Percentiles rank a stretch among this genome's conserved stretches.
Evolutionary conservation across 92 coral and sea anemone genomes (phyloP).

Genomic region (Umimayanthus kanabou): DNA sequence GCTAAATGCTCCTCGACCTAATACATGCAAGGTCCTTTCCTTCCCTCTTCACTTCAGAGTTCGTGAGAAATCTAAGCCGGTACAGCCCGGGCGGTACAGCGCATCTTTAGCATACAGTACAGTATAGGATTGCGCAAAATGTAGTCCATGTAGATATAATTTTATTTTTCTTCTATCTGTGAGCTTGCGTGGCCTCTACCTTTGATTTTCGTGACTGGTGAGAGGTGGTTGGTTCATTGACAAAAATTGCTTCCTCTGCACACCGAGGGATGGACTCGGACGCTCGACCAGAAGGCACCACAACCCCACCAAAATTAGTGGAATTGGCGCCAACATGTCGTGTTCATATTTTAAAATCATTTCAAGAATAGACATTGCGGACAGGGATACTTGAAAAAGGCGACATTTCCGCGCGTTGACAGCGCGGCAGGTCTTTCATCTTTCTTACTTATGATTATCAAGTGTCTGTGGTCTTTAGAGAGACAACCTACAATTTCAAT

Average conservation of each 20-base stretch:
- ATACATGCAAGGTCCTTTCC: neutral
- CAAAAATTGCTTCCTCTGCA: slow-evolving; percentile 23
- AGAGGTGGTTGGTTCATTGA: slow-evolving; percentile 18
- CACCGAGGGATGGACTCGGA: slow-evolving; percentile 11
- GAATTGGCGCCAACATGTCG: slow-evolving; percentile 40
- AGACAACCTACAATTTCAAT: slow-evolving; percentile 64
- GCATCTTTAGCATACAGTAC: neutral
- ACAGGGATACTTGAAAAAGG: slow-evolving; percentile 71
- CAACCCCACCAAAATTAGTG: slow-evolving; percentile 38
- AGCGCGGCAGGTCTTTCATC: slow-evolving; percentile 81
- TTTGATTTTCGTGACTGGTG: slow-evolving; percentile 6
- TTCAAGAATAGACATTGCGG: slow-evolving; percentile 41
- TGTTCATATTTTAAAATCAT: slow-evolving; percentile 40
- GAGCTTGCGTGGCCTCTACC: neutral
- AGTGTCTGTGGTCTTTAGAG: slow-evolving; percentile 60
- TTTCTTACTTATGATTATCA: slow-evolving; percentile 65
- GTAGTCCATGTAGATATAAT: neutral
- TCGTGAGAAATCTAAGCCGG: neutral
- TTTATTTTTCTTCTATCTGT: neutral
- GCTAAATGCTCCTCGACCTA: neutral
- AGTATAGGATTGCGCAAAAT: neutral
- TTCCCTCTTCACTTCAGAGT: neutral
- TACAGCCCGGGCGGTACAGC: too few relatives aligned
- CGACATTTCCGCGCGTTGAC: slow-evolving; percentile 94
- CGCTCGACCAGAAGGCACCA: slow-evolving; percentile 38